Evolutionary conservation across 1,140 invertebrate genomes (phyloP).

Genomic region (Carposina sasakii): DNA sequence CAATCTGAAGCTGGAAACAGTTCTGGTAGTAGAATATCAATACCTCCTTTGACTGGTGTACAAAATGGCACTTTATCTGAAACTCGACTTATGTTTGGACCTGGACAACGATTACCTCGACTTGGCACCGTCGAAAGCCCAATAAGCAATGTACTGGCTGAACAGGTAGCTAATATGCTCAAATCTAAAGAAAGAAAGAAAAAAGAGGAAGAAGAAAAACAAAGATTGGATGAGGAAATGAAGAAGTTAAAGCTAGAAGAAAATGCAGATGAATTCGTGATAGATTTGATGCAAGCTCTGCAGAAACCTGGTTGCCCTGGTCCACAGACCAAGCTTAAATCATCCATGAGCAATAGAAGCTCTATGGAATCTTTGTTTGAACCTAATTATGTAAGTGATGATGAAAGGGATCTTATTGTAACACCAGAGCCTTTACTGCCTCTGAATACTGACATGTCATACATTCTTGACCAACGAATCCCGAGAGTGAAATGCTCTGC

Average conservation of each 20-base stretch:
- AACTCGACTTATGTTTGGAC: constrained; percentile 15
- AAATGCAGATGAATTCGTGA: constrained; percentile 29
- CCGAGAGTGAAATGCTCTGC: constrained; percentile 37
- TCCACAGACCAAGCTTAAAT: not conserved
- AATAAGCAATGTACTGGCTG: constrained; percentile 39
- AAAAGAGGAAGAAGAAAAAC: constrained; percentile 33
- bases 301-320: constrained; percentile 22
- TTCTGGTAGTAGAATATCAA: constrained; percentile 7
- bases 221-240: constrained; percentile 33
- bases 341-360: constrained; percentile 32
- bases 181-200: constrained; percentile 44
- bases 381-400: constrained; percentile 23
- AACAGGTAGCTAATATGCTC: constrained; percentile 52
- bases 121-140: constrained; percentile 36
- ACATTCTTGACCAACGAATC: constrained; percentile 40
- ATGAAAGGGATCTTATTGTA: constrained; percentile 18
- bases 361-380: constrained; percentile 45
- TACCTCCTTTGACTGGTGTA: constrained; percentile 18
- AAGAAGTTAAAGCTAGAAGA: constrained; percentile 27
- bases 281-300: constrained; percentile 46
- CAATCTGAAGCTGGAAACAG: constrained; percentile 6
- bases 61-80: constrained; percentile 29
- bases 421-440: constrained; percentile 32
- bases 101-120: constrained; percentile 25
- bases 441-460: constrained; percentile 44